Percentiles rank a stretch among this genome's conserved stretches.
Conservation (phyloP, 2,888 invertebrate species). For the Ormyrus rosae region DNA sequence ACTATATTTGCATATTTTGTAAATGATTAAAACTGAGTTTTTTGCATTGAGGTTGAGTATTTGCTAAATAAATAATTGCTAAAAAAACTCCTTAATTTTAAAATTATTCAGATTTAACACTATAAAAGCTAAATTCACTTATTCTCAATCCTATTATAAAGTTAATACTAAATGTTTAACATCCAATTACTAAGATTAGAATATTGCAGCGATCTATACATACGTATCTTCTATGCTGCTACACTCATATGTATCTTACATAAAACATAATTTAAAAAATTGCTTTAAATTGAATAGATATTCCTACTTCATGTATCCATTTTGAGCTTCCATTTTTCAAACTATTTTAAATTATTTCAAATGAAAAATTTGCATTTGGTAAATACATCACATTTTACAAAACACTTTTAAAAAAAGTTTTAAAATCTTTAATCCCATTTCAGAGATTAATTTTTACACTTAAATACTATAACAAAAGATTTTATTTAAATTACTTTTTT, state of each 20-base stretch:
- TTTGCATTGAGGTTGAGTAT: no score
- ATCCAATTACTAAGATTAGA: not conserved
- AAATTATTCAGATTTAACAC: no score
- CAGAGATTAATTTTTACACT: not conserved
- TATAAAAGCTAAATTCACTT: no score
- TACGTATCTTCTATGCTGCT: not conserved
- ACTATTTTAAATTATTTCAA: not conserved
- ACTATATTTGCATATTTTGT: no score
- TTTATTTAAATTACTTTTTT: not conserved
- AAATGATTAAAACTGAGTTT: no score
- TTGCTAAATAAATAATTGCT: no score
- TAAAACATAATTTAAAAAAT: not conserved
- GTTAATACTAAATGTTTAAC: not conserved
- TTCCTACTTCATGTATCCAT: conserved; percentile 2
- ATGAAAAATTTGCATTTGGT: conserved; percentile 19
- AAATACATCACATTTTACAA: conserved; percentile 10
- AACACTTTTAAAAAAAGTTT: not conserved
- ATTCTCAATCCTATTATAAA: no score
- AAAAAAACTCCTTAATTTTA: no score
- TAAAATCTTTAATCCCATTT: not conserved
- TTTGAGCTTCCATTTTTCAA: not conserved
- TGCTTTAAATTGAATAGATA: conserved; percentile 1
- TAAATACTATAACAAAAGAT: not conserved
- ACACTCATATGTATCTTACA: no score
- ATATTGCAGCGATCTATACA: not conserved